Evolutionary conservation across 2,113 vertebrate species (phyloP), one percentile per base, ranked within the genome.

Genomic region (Alces alces): DNA sequence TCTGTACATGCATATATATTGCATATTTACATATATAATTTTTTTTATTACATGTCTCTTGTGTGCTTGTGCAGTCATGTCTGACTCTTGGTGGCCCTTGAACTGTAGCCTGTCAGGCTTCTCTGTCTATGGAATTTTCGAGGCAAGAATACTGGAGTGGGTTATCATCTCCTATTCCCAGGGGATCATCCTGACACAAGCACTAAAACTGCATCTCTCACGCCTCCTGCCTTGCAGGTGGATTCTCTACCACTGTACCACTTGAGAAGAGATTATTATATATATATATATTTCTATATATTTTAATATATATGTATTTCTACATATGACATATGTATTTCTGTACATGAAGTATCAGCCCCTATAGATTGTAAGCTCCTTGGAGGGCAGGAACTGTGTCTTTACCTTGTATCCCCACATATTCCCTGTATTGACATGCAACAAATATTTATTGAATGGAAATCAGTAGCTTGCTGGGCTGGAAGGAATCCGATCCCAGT

Each of bases 401-500:
- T 61, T 96, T 96, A 88, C 16, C 19, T 78, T 54, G 2, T 66
- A 28, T n/a, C 43, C 50, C n/a, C 28, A 33, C 58, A 66, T 84
- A 50, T 50, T 95, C n/a, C 25, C 89, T 84, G 28, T 66, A 45
- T 50, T 47, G 78, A 80, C 85, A 58, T 39, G 58, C 61, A 61
- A 15, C 33, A 95, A 17, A 60, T 54, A 79, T 94, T 91, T 96
- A n/a, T 52, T 92, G n/a, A 95, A 93, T 86, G 54, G 33, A 92
- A 60, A 58, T n/a, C 91, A 92, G 28, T 6, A 92, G 47, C 78
- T 97, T 79, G 11, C 9, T 86, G 64, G 10, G 78, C 91, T 97
- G 85, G 73, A 96, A 96, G 84, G 80, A 93, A 43, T 95, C 86
- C 87, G 88, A 96, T 98, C 66, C 97, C 79, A 83, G 93, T 83